Evolutionary conservation across 2,113 vertebrate genomes (phyloP), one percentile per base, ranked within the genome.

Genomic region (Rutilus rutilus): DNA sequence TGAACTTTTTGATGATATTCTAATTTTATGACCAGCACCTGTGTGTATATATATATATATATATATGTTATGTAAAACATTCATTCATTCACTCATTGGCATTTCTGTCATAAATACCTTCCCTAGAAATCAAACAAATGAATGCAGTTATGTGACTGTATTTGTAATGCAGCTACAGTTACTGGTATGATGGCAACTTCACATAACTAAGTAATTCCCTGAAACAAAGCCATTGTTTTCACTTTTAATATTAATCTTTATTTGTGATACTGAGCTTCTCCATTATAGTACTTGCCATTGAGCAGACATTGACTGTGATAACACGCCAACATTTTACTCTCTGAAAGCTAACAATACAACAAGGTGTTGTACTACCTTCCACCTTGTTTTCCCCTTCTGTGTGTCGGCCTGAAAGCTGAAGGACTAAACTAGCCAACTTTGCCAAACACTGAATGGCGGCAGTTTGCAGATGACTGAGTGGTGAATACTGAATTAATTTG

Each of bases 401-500:
- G 33, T 25, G 21, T 59, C 59, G 76, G 10, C 9, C 54, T 33
- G 67, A 2, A 17, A 84, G 25, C 71, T 75, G 33, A 47, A 54
- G 74, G 60, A 33, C 30, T 36, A 3, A 27, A 39, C 62, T 67
- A 67, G 62, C 42, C 74, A 57, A 67, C 60, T 69, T 81, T 81
- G 10, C 59, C 9, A 45, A 64, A 27, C 59, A 30, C 15, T 39
- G 52, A 45, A 64, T 27, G 15, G 23, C 36, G 5, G 23, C 54
- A 30, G 57, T 80, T 80, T 42, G 11, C 57, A 62, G 36, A 45
- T 42, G 78, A 80, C 59, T 80, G 78, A 45, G 78, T 42, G 42
- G n/a, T 19, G 78, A 81, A 81, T 65, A n/a, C 8, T 47, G 59
- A 81, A 64, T 45, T 57, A 60, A 60, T 81, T 47, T 74, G 54